A percentile compares a stretch with the other conserved stretches of the same genome.
Conservation (phyloP, 2,113 vertebrate species). For the Sus scrofa region DNA sequence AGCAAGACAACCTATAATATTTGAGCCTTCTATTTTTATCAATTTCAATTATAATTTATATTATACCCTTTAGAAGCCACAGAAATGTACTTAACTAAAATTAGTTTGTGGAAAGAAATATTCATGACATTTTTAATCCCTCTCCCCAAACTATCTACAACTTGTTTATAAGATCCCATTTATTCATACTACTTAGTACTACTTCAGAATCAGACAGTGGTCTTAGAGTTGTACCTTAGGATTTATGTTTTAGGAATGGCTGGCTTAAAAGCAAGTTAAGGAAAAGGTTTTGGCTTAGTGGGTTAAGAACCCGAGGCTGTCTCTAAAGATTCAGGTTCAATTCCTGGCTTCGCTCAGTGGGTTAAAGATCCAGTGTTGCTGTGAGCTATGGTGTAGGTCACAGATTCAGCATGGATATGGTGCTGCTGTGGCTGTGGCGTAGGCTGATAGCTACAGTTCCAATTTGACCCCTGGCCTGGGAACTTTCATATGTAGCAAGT, state of each 20-base stretch:
- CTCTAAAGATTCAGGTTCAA: too few species aligned
- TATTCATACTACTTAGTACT: conserved; percentile 15
- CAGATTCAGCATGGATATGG: too few species aligned
- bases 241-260: not conserved
- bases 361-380: too few species aligned
- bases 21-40: not conserved
- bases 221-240: not conserved
- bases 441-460: too few species aligned
- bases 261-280: conserved; percentile 1
- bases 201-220: not conserved
- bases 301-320: too few species aligned
- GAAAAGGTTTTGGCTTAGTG: too few species aligned
- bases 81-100: not conserved
- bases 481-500: too few species aligned
- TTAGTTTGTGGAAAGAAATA: not conserved
- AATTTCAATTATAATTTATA: conserved; percentile 28
- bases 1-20: not conserved
- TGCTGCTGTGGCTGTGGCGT: too few species aligned
- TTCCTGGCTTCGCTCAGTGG: too few species aligned
- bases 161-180: not conserved
- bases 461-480: too few species aligned
- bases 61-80: not conserved
- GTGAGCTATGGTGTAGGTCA: too few species aligned
- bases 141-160: not conserved
- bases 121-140: not conserved